These are phyloP conservation scores for Nannobrachium achirus DNA, from an alignment of 2,113 vertebrate genomes.

Conservation along the genomic window DNA sequence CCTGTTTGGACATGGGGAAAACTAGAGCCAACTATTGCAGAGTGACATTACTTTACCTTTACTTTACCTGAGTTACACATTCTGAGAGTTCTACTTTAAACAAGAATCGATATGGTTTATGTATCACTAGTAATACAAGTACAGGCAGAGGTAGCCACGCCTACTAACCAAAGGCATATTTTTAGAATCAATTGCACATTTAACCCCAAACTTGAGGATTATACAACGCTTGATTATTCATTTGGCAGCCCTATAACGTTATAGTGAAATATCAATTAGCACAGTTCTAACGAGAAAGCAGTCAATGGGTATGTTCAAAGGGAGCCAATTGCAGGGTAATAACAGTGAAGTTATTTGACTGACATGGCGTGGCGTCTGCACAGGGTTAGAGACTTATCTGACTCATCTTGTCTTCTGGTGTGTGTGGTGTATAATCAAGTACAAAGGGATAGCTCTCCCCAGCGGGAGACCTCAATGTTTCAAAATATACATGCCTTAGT, in stretches of 20 bases:
- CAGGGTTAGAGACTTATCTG: constrained; percentile 28
- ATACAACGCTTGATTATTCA: too few relatives aligned
- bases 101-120: background rate
- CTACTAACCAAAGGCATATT: too few relatives aligned
- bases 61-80: too few relatives aligned
- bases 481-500: constrained; percentile 7
- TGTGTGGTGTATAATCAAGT: background rate
- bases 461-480: background rate
- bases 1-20: too few relatives aligned
- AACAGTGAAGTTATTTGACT: constrained; percentile 40
- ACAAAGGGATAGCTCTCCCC: background rate
- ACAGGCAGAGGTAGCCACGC: too few relatives aligned
- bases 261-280: constrained; percentile 32
- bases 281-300: constrained; percentile 11
- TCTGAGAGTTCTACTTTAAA: constrained; percentile 7
- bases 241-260: too few relatives aligned
- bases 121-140: too few relatives aligned
- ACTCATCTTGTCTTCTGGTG: constrained; percentile 27
- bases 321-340: background rate
- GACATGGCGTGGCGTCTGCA: background rate
- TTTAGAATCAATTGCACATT: too few relatives aligned
- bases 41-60: too few relatives aligned
- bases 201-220: too few relatives aligned
- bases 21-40: too few relatives aligned
- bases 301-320: constrained; percentile 47